Base-by-base conservation (phyloP, 2,113 vertebrate genomes). In the Rhinopithecus roxellana region DNA sequence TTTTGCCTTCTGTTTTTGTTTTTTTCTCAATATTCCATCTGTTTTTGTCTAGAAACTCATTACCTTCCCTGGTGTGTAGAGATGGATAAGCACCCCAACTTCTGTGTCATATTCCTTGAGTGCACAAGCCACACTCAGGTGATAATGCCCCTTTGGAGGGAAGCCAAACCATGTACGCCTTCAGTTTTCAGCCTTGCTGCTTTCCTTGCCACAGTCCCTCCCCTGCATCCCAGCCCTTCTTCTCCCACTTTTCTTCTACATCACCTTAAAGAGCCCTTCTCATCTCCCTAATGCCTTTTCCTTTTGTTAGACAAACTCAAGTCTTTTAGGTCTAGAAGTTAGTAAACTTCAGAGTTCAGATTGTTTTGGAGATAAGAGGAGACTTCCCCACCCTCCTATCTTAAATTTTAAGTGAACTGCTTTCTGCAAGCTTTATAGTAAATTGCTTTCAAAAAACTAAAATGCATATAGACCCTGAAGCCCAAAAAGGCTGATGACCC, bases 361-460 rank as follows among this genome's bases (percentile, higher is more conserved):
- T 77, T 86, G 27, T 97, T 93, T 90, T 74, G 43, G 72, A 78
- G 55, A 64, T 61, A 92, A 87, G 32, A 61, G 18, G 45, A 97
- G 48, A 77, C 30, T 40, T 17, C 14, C 16, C 32, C 4, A 52
- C 25, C 43, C n/a, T n/a, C 20, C 11, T 30, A 64, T 12, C 38
- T 84, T 94, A 90, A 61, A 86, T 93, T 90, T 91, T 88, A 67
- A 89, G 86, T 67, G 93, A 72, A 64, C 95, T 81, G 14, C 35
- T 96, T 91, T 94, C 55, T 93, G 23, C 85, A 72, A 93, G 11
- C 9, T 79, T 84, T 70, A 57, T 8, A 72, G n/a, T 48, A 90
- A 89, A 77, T 61, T 57, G 55, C 61, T 95, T 92, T 77, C 35
- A 38, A 93, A 92, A 92, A 94, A 85, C 64, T 96, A 88, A 64